Evolutionary conservation across 2,797 vertebrate species (phyloP).

Genomic region (Discoglossus pictus): DNA sequence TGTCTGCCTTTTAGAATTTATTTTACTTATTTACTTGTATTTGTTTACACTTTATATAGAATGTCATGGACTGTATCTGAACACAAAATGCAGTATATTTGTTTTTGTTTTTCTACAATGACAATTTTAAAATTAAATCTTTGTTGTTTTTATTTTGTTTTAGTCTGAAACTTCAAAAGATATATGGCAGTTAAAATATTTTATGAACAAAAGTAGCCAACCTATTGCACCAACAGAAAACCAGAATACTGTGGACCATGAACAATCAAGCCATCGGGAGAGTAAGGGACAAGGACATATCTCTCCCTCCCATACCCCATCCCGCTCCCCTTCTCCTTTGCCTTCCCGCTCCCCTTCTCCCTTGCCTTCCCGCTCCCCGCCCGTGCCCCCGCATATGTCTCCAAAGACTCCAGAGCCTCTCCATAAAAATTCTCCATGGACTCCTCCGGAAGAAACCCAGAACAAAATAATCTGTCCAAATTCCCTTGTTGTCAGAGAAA

Average conservation of each 20-base stretch:
- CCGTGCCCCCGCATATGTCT: constrained; percentile 54
- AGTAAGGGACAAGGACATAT: constrained; percentile 56
- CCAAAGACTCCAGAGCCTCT: constrained; percentile 58
- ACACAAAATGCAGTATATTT: too few relatives aligned
- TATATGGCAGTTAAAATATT: constrained; percentile 89
- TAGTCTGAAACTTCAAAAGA: constrained; percentile 74
- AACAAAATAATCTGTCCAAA: constrained; percentile 64
- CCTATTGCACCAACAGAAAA: constrained; percentile 67
- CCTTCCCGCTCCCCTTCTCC: too few relatives aligned
- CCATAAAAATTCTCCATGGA: constrained; percentile 51
- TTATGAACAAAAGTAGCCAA: constrained; percentile 77
- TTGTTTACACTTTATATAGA: too few relatives aligned
- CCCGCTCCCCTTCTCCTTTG: too few relatives aligned
- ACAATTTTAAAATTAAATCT: too few relatives aligned
- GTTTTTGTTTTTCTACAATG: too few relatives aligned
- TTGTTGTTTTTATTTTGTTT: constrained; percentile 44
- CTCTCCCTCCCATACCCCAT: too few relatives aligned
- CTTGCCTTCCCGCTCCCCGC: too few relatives aligned
- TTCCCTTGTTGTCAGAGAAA: background rate
- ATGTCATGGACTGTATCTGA: too few relatives aligned
- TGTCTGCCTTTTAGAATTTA: too few relatives aligned
- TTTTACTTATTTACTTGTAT: too few relatives aligned
- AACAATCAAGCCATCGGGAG: constrained; percentile 54
- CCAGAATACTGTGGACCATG: constrained; percentile 26
- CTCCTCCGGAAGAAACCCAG: constrained; percentile 53